Percentiles rank a stretch among this genome's conserved stretches.
Evolutionary conservation across 2,797 vertebrate species (phyloP).

Genomic region (Neosalanx taihuensis): DNA sequence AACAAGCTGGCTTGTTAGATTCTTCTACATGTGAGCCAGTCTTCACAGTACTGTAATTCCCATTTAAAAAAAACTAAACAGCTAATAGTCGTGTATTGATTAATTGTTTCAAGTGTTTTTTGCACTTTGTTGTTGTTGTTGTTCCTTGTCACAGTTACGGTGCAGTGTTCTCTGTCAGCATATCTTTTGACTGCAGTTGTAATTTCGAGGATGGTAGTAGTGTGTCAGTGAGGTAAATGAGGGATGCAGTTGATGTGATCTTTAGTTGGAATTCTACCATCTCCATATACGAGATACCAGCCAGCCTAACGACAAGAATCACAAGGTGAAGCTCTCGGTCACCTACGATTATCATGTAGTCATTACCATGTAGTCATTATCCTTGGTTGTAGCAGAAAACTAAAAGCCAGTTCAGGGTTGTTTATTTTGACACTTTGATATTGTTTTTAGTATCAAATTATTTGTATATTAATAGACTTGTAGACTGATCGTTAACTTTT

Average conservation of each 20-base stretch:
- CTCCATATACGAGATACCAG: not conserved
- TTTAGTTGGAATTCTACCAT: not conserved
- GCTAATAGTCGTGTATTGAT: slow-evolving; percentile 16
- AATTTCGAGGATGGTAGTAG: not conserved
- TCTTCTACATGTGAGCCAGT: slow-evolving; percentile 43
- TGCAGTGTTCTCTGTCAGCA: slow-evolving; percentile 30
- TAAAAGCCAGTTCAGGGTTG: not conserved
- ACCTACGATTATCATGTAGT: too few relatives aligned
- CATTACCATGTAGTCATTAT: too few relatives aligned
- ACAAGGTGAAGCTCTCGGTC: too few relatives aligned
- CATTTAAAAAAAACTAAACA: slow-evolving; percentile 9
- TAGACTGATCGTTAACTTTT: not conserved
- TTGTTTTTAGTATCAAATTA: too few relatives aligned
- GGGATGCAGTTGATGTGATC: not conserved
- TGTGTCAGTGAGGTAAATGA: not conserved
- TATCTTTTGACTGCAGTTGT: slow-evolving; percentile 1
- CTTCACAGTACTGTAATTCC: slow-evolving; percentile 58
- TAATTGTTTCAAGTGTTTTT: slow-evolving; percentile 53
- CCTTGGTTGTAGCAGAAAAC: too few relatives aligned
- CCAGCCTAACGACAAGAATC: too few relatives aligned
- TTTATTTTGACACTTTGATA: too few relatives aligned
- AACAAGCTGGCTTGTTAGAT: slow-evolving; percentile 65
- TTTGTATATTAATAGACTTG: not conserved
- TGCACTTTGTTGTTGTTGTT: slow-evolving; percentile 57
- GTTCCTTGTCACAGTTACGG: slow-evolving; percentile 23